Conservation (phyloP, 1,140 invertebrate species). For the Nilaparvata lugens region DNA sequence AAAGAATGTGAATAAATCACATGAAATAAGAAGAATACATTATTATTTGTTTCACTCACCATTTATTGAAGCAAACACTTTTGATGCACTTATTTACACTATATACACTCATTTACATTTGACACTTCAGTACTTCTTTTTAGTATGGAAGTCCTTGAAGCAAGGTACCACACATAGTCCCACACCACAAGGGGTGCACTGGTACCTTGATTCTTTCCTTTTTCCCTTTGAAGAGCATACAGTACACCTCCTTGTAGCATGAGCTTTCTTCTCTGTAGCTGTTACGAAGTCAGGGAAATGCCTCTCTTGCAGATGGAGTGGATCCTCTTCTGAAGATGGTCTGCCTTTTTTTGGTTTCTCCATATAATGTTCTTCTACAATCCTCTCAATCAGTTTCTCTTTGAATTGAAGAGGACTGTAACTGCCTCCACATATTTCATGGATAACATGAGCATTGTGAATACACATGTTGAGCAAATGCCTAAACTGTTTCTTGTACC, state of each 20-base stretch:
- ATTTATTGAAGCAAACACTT: too few species aligned
- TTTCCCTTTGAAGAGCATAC: neutral
- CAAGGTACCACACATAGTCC: conserved; percentile 8
- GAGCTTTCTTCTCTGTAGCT: conserved; percentile 1
- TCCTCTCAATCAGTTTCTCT: conserved; percentile 2
- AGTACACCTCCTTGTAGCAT: neutral
- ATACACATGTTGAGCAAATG: conserved; percentile 14
- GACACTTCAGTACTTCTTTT: neutral
- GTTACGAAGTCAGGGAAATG: conserved; percentile 9
- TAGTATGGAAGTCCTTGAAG: conserved; percentile 5
- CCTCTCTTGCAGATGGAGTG: neutral
- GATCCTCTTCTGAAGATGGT: conserved; percentile 9
- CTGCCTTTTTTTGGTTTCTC: conserved; percentile 9
- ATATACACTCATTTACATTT: neutral
- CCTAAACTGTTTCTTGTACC: conserved; percentile 13
- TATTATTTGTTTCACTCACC: too few species aligned
- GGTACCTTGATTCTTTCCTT: neutral
- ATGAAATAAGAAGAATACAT: too few species aligned
- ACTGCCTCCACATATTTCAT: neutral
- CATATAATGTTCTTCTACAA: neutral
- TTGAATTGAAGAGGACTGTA: neutral
- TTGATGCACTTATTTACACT: conserved; percentile 3
- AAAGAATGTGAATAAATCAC: too few species aligned
- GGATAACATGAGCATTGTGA: conserved; percentile 10
- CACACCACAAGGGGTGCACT: conserved; percentile 6